These are phyloP conservation scores for Pagetopsis macropterus DNA, from an alignment of 2,797 vertebrate genomes.

Conservation along the genomic window DNA sequence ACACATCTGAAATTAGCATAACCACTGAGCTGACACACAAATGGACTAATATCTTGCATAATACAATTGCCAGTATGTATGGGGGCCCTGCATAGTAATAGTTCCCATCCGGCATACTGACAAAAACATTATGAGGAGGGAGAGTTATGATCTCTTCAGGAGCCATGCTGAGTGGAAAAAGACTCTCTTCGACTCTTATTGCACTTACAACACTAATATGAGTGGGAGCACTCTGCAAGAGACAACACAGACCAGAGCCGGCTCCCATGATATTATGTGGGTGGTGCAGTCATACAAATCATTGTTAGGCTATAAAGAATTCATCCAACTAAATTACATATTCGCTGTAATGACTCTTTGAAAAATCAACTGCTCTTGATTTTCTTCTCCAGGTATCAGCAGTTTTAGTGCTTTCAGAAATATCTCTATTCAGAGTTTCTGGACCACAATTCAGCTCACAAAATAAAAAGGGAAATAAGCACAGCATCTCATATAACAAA, in stretches of 20 bases:
- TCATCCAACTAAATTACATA: slow-evolving; percentile 40
- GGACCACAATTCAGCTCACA: slow-evolving; percentile 1
- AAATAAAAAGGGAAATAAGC: slow-evolving; percentile 4
- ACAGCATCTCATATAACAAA: slow-evolving; percentile 5
- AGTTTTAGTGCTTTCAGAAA: slow-evolving; percentile 4
- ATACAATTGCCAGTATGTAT: slow-evolving; percentile 59
- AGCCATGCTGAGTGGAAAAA: slow-evolving; percentile 61
- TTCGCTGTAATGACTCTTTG: slow-evolving; percentile 21
- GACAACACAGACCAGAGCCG: slow-evolving; percentile 59
- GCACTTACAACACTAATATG: slow-evolving; percentile 55
- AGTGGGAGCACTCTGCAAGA: slow-evolving; percentile 50
- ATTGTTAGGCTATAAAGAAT: slow-evolving; percentile 45
- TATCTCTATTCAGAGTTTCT: background rate
- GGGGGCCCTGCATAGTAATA: slow-evolving; percentile 59
- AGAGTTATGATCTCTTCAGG: slow-evolving; percentile 73
- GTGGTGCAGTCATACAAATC: slow-evolving; percentile 62
- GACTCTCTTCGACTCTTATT: slow-evolving; percentile 62
- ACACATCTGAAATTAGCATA: slow-evolving; percentile 55
- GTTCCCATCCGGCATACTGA: slow-evolving; percentile 70
- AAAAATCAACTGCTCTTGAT: slow-evolving; percentile 33
- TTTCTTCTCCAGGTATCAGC: slow-evolving; percentile 27
- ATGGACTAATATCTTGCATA: slow-evolving; percentile 53
- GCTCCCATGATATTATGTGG: slow-evolving; percentile 49
- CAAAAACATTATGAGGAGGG: slow-evolving; percentile 74
- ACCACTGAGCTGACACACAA: slow-evolving; percentile 54